These are phyloP conservation scores for Paracanthobrama guichenoti DNA, from an alignment of 2,113 vertebrate species.

Conservation along the genomic window DNA sequence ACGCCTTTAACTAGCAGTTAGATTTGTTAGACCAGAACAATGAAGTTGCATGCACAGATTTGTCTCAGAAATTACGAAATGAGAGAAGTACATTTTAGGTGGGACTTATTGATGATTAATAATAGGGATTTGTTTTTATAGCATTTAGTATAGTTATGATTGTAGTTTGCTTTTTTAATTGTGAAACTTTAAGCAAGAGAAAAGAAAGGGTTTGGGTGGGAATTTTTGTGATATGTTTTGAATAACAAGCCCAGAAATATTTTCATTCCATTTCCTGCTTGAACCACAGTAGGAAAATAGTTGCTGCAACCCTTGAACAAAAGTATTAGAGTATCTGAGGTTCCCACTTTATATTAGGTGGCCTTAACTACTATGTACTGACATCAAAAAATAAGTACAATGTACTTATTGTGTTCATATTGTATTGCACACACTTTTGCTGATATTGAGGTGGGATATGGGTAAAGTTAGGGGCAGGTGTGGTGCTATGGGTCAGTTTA, in stretches of 20 bases:
- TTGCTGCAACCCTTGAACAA: no score
- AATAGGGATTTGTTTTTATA: background rate
- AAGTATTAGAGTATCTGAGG: no score
- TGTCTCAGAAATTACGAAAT: background rate
- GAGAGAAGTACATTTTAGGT: background rate
- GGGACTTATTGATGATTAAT: background rate
- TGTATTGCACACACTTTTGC: no score
- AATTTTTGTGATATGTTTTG: background rate
- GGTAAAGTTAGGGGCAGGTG: no score
- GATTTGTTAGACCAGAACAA: background rate
- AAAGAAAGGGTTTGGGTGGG: background rate
- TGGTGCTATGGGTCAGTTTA: no score
- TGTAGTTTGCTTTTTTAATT: background rate
- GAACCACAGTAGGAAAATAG: background rate
- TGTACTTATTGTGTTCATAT: no score
- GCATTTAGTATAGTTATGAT: background rate
- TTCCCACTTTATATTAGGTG: no score
- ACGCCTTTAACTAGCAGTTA: background rate
- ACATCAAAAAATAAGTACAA: no score
- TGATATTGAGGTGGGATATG: no score
- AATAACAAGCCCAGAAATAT: background rate
- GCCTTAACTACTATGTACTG: no score
- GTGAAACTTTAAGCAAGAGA: background rate
- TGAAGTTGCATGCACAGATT: background rate
- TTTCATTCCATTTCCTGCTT: background rate